Base-by-base conservation (phyloP, 1,140 invertebrate species). In the Zaprionus inermis region DNA sequence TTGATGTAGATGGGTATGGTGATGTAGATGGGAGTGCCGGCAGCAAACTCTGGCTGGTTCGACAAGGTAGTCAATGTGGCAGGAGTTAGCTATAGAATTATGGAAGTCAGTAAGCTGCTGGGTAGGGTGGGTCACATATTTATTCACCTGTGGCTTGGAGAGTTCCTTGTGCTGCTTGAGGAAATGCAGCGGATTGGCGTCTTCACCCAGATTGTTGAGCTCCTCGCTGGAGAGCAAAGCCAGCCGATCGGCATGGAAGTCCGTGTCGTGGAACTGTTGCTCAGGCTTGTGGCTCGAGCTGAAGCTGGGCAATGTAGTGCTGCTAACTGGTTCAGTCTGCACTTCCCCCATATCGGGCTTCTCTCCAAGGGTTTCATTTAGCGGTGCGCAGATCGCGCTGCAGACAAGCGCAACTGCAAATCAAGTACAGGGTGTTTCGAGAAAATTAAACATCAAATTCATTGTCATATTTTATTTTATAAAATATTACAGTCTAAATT, bases 1-100 rank as follows among this genome's bases (percentile, higher is more conserved):
- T 76, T 91, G 28, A 91, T 91, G 22, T 91, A 91, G 7, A 91
- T 91, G 34, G 88, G 88, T 32, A 91, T 91, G 6, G 88, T 91
- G 7, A 91, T 91, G 58, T 79, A 91, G 49, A 91, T 91, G 7
- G 85, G 85, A 3, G 78, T 54, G 1, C 52, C 46, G 5, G 16
- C 24, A 11, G 36, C 16, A 1, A 54, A 0, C 0, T 59, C 55
- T 0, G 56, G 10, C 7, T 68, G 61, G 38, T 0, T 44, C 0
- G n/a, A 1, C 2, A n/a, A 2, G 2, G 14, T 32, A 2, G 54
- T 49, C 14, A 36, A 4, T 9, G n/a, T 32, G 6, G 14, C 5
- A 12, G 9, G 20, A 6, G 7, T 12, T 9, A 5, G 10, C 38
- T 44, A 44, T 7, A 3, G 0, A 10, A 44, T 16, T 3, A 7